A percentile compares a stretch with the other conserved stretches of the same genome.
Conservation (phyloP, 2,797 vertebrate genomes). For the Sciurus vulgaris region DNA sequence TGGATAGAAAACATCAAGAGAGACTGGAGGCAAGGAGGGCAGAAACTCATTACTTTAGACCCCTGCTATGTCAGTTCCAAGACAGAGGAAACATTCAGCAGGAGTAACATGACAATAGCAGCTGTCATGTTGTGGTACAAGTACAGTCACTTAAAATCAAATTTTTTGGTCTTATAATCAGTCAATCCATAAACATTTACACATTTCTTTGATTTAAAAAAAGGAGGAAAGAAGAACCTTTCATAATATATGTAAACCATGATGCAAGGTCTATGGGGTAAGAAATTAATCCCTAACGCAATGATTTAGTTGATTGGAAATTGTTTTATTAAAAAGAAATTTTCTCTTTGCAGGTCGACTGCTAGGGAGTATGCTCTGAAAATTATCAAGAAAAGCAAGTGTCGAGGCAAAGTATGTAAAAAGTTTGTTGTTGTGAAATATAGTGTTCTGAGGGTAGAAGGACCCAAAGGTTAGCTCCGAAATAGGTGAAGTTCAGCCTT, state of each 20-base stretch:
- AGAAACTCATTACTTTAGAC: too few relatives aligned
- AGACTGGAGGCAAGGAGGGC: not conserved
- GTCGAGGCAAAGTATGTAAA: conserved; percentile 95
- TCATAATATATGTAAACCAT: not conserved
- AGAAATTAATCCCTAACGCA: not conserved
- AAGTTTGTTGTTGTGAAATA: not conserved
- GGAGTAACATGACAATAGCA: rapidly evolving
- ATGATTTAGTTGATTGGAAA: not conserved
- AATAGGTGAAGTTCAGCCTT: not conserved
- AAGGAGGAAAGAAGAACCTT: not conserved
- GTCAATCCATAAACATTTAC: not conserved
- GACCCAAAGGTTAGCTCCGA: not conserved
- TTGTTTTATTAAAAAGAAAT: not conserved
- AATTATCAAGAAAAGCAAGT: conserved; percentile 99
- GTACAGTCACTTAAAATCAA: too few relatives aligned
- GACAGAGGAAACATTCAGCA: too few relatives aligned
- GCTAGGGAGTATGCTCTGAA: conserved; percentile 98
- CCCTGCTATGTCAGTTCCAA: not conserved
- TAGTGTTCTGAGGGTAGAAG: not conserved
- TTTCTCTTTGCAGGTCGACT: conserved; percentile 90
- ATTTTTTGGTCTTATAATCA: not conserved
- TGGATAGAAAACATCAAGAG: not conserved
- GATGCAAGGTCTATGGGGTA: not conserved
- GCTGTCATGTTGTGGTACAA: too few relatives aligned
- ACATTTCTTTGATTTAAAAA: not conserved